Percentiles rank a stretch among this genome's conserved stretches.
Evolutionary conservation across 2,797 vertebrate species (phyloP).

Genomic region (Siniperca scherzeri): DNA sequence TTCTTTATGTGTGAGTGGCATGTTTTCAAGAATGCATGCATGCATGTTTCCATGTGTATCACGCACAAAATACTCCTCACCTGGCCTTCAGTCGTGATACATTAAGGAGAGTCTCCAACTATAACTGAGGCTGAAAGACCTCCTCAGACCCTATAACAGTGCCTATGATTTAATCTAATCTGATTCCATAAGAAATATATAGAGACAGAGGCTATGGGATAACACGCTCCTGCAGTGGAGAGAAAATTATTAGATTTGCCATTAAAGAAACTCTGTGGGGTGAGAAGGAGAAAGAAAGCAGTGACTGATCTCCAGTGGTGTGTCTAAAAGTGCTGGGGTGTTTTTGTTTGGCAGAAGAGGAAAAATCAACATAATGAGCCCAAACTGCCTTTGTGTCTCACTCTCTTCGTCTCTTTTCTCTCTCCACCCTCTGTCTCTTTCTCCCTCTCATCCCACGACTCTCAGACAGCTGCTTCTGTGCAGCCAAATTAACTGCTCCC

Average conservation of each 20-base stretch:
- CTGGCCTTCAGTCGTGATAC: conserved; percentile 8
- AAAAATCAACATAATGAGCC: conserved; percentile 85
- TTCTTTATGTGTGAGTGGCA: neutral
- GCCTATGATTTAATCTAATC: conserved; percentile 52
- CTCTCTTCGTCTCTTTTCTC: conserved; percentile 61
- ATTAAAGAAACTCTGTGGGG: conserved; percentile 53
- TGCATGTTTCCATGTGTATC: conserved; percentile 13
- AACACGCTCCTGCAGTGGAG: conserved; percentile 35
- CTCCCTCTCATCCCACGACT: conserved; percentile 66
- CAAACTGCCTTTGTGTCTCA: conserved; percentile 83
- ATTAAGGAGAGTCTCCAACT: conserved; percentile 46
- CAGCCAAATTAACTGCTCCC: conserved; percentile 79
- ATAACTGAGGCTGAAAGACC: conserved; percentile 43
- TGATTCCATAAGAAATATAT: conserved; percentile 53
- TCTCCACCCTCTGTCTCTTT: conserved; percentile 60
- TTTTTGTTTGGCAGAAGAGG: conserved; percentile 81
- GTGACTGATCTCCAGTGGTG: conserved; percentile 71
- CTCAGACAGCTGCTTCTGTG: conserved; percentile 76
- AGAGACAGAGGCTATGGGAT: conserved; percentile 47
- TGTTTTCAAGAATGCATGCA: conserved; percentile 16
- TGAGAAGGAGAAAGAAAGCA: conserved; percentile 54
- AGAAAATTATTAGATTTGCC: conserved; percentile 65
- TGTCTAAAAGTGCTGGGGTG: conserved; percentile 70
- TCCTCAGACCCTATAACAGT: conserved; percentile 36
- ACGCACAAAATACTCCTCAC: conserved; percentile 20